Conservation (phyloP, 1,140 invertebrate species). For the Cardiocondyla obscurior region DNA sequence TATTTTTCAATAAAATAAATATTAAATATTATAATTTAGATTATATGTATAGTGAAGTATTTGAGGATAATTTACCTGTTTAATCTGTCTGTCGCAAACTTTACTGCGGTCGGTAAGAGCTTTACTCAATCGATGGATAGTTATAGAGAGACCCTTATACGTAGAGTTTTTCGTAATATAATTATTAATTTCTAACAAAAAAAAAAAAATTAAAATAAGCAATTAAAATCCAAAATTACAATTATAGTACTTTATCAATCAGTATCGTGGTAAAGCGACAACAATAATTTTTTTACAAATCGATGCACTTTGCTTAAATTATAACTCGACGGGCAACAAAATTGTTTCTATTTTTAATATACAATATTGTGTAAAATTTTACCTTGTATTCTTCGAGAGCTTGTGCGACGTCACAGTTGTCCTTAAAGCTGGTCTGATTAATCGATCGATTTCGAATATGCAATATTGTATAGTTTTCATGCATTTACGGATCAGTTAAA, state of each 20-base stretch:
- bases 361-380: neutral
- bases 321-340: neutral
- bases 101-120: slow-evolving; percentile 42
- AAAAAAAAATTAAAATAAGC: neutral
- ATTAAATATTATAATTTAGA: neutral
- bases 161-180: neutral
- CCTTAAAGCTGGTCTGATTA: neutral
- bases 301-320: neutral
- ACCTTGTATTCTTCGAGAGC: neutral
- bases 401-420: neutral
- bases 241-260: neutral
- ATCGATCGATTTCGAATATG: neutral
- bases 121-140: neutral
- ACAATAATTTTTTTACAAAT: too few relatives aligned
- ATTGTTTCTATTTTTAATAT: slow-evolving; percentile 5
- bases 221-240: neutral
- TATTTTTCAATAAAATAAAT: slow-evolving; percentile 1
- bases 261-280: too few relatives aligned
- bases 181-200: neutral
- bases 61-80: neutral
- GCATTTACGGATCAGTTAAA: slow-evolving; percentile 60
- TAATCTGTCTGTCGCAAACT: neutral
- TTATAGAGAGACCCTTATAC: neutral
- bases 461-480: slow-evolving; percentile 44
- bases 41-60: neutral